A percentile compares a stretch with the other conserved stretches of the same genome.
Conservation (phyloP, 2,113 vertebrate species). For the Ceratotherium simum region DNA sequence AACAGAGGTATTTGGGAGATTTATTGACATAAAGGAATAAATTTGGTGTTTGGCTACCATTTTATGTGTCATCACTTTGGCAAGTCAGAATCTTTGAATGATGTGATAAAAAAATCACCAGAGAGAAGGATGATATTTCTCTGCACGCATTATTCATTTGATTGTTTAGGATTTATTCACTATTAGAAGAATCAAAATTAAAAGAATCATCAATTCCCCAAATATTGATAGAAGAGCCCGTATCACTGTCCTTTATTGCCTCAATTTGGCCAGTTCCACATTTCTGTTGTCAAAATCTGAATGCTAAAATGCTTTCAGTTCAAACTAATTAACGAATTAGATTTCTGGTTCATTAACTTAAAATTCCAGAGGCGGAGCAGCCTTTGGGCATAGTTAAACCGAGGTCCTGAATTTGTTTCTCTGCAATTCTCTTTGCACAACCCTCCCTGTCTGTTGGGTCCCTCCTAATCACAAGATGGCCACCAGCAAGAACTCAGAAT, state of each 20-base stretch:
- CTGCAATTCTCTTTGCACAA: not conserved
- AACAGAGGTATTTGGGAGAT: not conserved
- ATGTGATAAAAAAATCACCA: not conserved
- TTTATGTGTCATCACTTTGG: not conserved
- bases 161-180: not conserved
- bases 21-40: not conserved
- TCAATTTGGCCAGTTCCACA: not conserved
- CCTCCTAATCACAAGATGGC: not conserved
- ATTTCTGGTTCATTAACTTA: not conserved
- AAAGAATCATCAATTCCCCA: not conserved
- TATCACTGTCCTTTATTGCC: not conserved
- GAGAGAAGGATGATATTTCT: not conserved
- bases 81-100: not conserved
- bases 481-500: not conserved
- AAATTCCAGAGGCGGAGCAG: not conserved
- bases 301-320: not conserved
- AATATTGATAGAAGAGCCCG: not conserved
- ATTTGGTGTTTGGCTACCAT: not conserved
- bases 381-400: not conserved
- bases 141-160: not conserved
- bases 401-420: not conserved
- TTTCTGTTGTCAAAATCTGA: conserved; percentile 1
- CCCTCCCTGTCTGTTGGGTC: not conserved
- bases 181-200: not conserved
- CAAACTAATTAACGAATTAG: not conserved